Conservation (phyloP, 2,797 vertebrate species). For the Apogon hyalosoma region DNA sequence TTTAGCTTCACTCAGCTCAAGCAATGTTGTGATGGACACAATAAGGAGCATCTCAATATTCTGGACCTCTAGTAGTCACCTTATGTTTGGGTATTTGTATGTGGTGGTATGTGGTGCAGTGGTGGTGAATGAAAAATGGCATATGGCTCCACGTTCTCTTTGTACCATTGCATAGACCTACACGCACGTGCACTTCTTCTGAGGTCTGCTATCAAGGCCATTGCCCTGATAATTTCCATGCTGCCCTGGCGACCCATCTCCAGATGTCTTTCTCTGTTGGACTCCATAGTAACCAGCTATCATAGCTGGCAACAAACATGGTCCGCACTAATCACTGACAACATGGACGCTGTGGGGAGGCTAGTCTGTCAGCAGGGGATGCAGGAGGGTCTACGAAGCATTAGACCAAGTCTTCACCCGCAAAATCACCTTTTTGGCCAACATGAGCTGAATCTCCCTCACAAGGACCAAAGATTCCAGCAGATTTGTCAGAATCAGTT, state of each 20-base stretch:
- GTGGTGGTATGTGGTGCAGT: constrained; percentile 5
- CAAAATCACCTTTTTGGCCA: constrained; percentile 15
- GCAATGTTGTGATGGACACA: constrained; percentile 42
- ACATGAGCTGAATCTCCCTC: neutral
- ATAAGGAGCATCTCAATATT: constrained; percentile 39
- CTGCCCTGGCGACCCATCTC: constrained; percentile 57
- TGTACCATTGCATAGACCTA: neutral
- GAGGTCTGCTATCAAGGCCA: constrained; percentile 35
- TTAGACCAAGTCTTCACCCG: constrained; percentile 24
- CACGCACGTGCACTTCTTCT: constrained; percentile 2
- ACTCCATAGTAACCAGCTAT: constrained; percentile 47
- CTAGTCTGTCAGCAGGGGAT: constrained; percentile 41
- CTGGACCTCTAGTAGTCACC: constrained; percentile 28
- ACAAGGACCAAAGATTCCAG: neutral
- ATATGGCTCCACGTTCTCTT: too few species aligned
- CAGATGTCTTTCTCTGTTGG: constrained; percentile 75
- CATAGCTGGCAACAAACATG: constrained; percentile 53
- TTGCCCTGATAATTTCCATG: constrained; percentile 30
- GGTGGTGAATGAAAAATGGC: constrained; percentile 22
- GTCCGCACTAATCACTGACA: constrained; percentile 61
- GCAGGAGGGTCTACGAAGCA: constrained; percentile 32
- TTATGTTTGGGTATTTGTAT: constrained; percentile 26
- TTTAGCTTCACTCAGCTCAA: constrained; percentile 43
- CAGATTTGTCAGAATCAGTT: constrained; percentile 12
- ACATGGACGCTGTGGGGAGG: constrained; percentile 50